These are phyloP conservation scores for Onthophagus taurus DNA, from an alignment of 1,140 invertebrate species.

Conservation along the genomic window DNA sequence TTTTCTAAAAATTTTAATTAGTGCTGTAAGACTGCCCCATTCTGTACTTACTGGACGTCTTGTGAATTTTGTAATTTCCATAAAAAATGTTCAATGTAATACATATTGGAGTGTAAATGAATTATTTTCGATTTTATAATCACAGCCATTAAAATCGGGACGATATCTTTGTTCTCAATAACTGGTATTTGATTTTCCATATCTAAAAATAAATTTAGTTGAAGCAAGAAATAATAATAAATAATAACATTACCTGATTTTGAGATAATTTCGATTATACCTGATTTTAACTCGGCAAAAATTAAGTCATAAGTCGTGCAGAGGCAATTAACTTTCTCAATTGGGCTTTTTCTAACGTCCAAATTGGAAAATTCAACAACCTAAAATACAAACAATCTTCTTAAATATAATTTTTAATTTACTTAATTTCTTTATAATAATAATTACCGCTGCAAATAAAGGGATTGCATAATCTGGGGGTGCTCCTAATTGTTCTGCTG, in stretches of 20 bases:
- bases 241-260: slow-evolving; percentile 20
- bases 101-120: slow-evolving; percentile 27
- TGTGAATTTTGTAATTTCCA: slow-evolving; percentile 16
- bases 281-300: slow-evolving; percentile 32
- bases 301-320: slow-evolving; percentile 28
- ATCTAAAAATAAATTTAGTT: slow-evolving; percentile 18
- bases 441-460: slow-evolving; percentile 24
- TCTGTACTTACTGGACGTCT: slow-evolving; percentile 15
- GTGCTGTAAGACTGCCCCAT: no score
- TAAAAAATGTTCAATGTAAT: slow-evolving; percentile 26
- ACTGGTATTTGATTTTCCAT: slow-evolving; percentile 28
- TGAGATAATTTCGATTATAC: slow-evolving; percentile 25
- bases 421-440: neutral
- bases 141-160: slow-evolving; percentile 24
- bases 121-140: slow-evolving; percentile 28
- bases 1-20: no score
- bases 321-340: slow-evolving; percentile 30
- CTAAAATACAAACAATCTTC: slow-evolving; percentile 17
- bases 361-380: slow-evolving; percentile 31
- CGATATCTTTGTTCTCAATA: slow-evolving; percentile 28
- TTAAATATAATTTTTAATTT: slow-evolving; percentile 6
- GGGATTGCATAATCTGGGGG: slow-evolving; percentile 22
- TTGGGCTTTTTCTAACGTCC: slow-evolving; percentile 24
- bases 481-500: slow-evolving; percentile 22
- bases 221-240: slow-evolving; percentile 7